Base-by-base conservation (phyloP, 2,888 invertebrate genomes). In the Drosophila niveifrons region DNA sequence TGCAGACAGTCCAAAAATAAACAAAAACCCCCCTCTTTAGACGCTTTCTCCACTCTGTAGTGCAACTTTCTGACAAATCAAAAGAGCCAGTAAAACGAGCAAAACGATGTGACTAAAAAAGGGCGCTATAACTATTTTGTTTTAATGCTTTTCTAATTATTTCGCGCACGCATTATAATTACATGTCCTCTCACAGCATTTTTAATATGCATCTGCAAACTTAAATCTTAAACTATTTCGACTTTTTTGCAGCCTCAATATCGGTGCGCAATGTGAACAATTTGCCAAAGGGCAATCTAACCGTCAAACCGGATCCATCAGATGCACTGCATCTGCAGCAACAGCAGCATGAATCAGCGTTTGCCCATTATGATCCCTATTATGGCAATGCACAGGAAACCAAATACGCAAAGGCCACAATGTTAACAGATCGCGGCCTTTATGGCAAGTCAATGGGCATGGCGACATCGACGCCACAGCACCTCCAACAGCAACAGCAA, bases 201-300 rank as follows among this genome's bases (percentile, higher is more conserved):
- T 36, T 13, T 11, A n/a, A 9, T 23, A n/a, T 50, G 23, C 13
- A 52, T 31, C n/a, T 18, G 6, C 7, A 7, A 10, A 56, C 36
- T 69, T n/a, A 48, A 67, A 29, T 10, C 28, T n/a, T 4, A 11
- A 41, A 11, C 23, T 8, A 8, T 50, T 23, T 13, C 2, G 13
- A 41, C 15, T 15, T 51, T 18, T 80, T 94, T 94, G 46, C 93
- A 96, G 96, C 95, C 90, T 96, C 95, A 82, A 95, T 95, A 92
- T 95, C 95, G 84, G 95, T 95, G 91, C 91, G 91, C 34, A 92
- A 92, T 80, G 92, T 92, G 2, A 90, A 91, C 70, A 92, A 91
- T 76, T 87, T 92, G 75, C 92, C 93, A 51, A 92, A 92, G 78
- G 89, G 88, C n/a, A 91, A 92, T 74, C 85, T 92, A 29, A 92